Conservation (phyloP, 2,113 vertebrate genomes). For the Petrocephalus zakoni region DNA sequence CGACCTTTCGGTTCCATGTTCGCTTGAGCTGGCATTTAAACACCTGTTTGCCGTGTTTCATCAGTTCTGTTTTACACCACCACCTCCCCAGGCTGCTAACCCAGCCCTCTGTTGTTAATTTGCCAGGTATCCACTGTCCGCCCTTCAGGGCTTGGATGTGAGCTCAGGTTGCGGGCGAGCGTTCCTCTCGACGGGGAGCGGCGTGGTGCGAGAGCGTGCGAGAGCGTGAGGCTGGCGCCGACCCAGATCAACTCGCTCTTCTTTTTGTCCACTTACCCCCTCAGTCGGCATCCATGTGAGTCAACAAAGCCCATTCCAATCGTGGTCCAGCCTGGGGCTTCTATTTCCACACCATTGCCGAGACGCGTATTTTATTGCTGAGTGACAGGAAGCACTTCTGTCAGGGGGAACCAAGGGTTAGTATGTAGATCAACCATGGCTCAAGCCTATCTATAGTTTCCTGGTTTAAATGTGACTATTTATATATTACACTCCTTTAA, state of each 20-base stretch:
- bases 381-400: neutral
- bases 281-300: neutral
- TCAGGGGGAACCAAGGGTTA: neutral
- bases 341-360: neutral
- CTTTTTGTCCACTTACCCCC: neutral
- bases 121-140: neutral
- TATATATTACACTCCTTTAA: neutral
- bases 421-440: neutral
- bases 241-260: neutral
- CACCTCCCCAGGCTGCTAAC: neutral
- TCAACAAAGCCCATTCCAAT: neutral
- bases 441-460: neutral
- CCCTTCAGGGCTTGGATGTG: neutral
- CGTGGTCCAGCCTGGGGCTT: neutral
- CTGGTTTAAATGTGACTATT: neutral
- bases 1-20: neutral
- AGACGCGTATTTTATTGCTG: neutral
- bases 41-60: neutral
- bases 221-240: neutral
- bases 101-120: neutral
- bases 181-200: neutral
- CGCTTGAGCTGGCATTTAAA: neutral
- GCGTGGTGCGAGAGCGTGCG: neutral
- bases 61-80: neutral
- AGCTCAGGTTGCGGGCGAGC: neutral